Evolutionary conservation across 2,888 invertebrate species (phyloP).

Genomic region (Archips xylosteana): DNA sequence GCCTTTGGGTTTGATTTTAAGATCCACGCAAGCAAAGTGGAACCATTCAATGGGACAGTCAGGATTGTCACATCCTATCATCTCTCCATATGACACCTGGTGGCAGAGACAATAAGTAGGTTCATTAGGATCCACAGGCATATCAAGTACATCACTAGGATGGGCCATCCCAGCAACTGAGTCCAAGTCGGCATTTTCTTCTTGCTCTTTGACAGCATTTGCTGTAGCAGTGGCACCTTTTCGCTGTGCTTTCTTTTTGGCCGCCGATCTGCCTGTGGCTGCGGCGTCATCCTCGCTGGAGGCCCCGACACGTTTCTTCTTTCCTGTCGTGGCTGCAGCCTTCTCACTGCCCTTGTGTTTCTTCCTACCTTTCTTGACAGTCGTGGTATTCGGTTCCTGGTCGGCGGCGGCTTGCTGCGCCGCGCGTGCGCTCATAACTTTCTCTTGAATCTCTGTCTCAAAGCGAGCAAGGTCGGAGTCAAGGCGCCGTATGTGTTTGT

Average conservation of each 20-base stretch:
- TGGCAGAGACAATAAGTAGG: slow-evolving; percentile 99
- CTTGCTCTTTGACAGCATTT: slow-evolving; percentile 73
- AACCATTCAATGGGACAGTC: slow-evolving; percentile 97
- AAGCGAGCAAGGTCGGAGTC: slow-evolving; percentile 98
- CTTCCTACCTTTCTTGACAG: slow-evolving; percentile 81
- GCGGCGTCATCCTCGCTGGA: slow-evolving; percentile 81
- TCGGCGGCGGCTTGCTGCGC: slow-evolving; percentile 80
- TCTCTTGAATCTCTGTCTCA: slow-evolving; percentile 98
- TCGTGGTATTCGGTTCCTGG: slow-evolving; percentile 73
- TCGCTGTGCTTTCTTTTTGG: slow-evolving; percentile 76
- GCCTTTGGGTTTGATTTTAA: slow-evolving; percentile 96
- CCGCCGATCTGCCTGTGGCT: slow-evolving; percentile 70
- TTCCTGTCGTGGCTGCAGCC: slow-evolving; percentile 69
- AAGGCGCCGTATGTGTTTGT: slow-evolving; percentile 97
- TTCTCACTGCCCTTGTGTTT: slow-evolving; percentile 77
- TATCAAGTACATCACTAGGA: slow-evolving; percentile 95
- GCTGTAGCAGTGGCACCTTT: slow-evolving; percentile 71
- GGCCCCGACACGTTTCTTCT: slow-evolving; percentile 84
- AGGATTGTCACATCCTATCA: slow-evolving; percentile 98
- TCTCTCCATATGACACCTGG: slow-evolving; percentile 98
- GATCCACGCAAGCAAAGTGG: slow-evolving; percentile 97
- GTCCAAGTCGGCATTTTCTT: slow-evolving; percentile 81
- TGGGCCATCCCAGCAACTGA: slow-evolving; percentile 88
- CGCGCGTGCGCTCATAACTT: slow-evolving; percentile 91
- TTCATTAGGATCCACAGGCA: slow-evolving; percentile 98